Base-by-base conservation (phyloP, 92 coral and sea anemone species). In the Zoanthus gigantus region DNA sequence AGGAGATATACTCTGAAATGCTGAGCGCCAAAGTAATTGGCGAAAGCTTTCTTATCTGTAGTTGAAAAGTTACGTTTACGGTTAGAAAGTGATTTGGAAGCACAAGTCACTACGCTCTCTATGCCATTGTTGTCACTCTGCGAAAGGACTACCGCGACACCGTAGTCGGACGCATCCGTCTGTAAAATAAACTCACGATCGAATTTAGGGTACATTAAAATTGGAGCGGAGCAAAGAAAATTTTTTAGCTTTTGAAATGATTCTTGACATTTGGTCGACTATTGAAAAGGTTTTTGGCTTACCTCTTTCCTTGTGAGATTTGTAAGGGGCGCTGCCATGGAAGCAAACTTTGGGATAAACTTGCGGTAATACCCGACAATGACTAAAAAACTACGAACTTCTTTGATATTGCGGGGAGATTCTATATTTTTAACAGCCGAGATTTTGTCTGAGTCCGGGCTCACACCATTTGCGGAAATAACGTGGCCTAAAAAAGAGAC, bases 41-140 rank as follows among this genome's bases (percentile, higher is more conserved):
- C 87, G 44, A 30, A 90, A 12, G 90, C 87, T 77, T 90, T 90
- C 15, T 76, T 84, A 68, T 90, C 90, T 17, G 92, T 88, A 9
- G 89, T 76, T 17, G 83, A 88, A 82, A 83, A 88, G 44, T 88
- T 75, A 47, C 45, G 72, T 74, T 84, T 84, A 29, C 76, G 74
- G 30, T 29, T 73, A 23, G 79, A 79, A 6, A 79, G 84, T 10
- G 72, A 67, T 66, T 83, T 16, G 53, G 66, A 67, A 31, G 90
- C 87, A 61, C 67, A 88, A 8, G 87, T 34, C 56, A 89, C 77
- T 23, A 73, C 82, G 7, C 63, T 23, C 48, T 89, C 86, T 2
- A 11, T 8, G 30, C 89, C 83, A 83, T 37, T 30, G 7, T 85
- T 83, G 61, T 88, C 87, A 48, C 48, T 4, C 57, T 74, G 89